These are phyloP conservation scores for Tapirus indicus DNA, from an alignment of 2,797 vertebrate species.

Conservation along the genomic window DNA sequence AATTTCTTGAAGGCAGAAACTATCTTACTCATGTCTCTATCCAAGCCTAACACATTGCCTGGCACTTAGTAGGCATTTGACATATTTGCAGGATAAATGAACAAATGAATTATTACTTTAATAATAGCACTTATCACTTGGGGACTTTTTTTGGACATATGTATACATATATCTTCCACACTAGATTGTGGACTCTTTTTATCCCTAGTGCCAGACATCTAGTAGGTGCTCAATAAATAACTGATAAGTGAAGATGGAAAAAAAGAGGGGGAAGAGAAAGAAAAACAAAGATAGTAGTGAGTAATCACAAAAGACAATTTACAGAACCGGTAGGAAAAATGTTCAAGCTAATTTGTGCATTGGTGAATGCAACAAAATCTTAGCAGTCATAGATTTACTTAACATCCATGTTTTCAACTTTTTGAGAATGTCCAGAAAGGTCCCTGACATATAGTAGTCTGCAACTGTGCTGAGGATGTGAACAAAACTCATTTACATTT, in stretches of 20 bases:
- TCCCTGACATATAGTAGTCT: neutral
- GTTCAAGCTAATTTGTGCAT: neutral
- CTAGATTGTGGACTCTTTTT: neutral
- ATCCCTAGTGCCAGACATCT: conserved; percentile 13
- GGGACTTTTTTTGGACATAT: neutral
- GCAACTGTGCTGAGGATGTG: neutral
- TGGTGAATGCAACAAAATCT: conserved; percentile 16
- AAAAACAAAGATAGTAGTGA: conserved; percentile 17
- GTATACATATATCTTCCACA: neutral
- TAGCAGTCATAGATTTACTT: neutral
- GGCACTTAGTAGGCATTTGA: neutral
- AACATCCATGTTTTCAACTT: neutral
- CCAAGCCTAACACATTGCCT: conserved; percentile 35
- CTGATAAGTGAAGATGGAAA: neutral
- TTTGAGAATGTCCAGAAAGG: conserved; percentile 19
- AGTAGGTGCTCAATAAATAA: conserved; percentile 43
- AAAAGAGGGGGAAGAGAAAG: neutral
- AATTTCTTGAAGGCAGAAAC: conserved; percentile 56
- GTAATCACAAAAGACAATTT: conserved; percentile 26
- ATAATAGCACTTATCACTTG: neutral
- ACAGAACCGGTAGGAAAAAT: neutral
- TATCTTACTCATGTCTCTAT: conserved; percentile 27
- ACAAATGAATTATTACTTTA: conserved; percentile 51
- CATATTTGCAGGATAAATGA: conserved; percentile 6
- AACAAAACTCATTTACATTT: neutral